Percentiles rank a stretch among this genome's conserved stretches.
Conservation (phyloP, 2,797 vertebrate genomes). For the Podarcis lilfordi region DNA sequence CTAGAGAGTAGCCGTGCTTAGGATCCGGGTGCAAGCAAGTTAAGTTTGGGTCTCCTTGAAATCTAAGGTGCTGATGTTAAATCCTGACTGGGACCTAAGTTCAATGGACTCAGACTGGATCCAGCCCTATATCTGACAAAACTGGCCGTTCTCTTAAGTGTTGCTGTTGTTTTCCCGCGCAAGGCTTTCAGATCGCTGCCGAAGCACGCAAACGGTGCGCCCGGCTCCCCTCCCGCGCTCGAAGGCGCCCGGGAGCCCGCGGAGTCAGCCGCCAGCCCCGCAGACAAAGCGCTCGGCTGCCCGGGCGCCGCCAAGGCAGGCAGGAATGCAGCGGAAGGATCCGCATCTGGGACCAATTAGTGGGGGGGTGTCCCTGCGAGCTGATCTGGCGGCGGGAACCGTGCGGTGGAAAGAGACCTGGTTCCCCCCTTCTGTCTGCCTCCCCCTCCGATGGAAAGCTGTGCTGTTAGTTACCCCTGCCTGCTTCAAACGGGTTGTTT, state of each 20-base stretch:
- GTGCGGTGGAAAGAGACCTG: background rate
- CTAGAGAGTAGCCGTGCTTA: no score
- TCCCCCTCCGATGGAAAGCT: background rate
- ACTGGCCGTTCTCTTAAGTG: background rate
- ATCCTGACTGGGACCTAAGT: no score
- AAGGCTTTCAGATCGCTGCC: background rate
- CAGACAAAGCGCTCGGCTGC: background rate
- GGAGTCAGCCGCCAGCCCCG: no score
- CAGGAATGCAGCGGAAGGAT: background rate
- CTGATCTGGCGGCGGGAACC: background rate
- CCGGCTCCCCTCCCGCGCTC: no score
- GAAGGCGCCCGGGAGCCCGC: no score
- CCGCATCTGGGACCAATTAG: background rate
- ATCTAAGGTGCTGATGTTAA: no score
- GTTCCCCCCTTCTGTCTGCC: fast-evolving
- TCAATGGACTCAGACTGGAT: no score
- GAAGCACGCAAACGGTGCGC: no score
- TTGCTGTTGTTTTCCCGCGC: no score
- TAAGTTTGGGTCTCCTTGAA: no score
- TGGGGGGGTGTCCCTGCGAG: background rate
- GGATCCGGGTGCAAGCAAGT: no score
- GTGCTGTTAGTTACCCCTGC: background rate
- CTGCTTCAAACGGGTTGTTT: background rate
- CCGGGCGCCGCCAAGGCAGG: background rate
- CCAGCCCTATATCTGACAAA: no score